These are phyloP conservation scores for Oryctes rhinoceros DNA, from an alignment of 1,140 invertebrate genomes.

Conservation along the genomic window DNA sequence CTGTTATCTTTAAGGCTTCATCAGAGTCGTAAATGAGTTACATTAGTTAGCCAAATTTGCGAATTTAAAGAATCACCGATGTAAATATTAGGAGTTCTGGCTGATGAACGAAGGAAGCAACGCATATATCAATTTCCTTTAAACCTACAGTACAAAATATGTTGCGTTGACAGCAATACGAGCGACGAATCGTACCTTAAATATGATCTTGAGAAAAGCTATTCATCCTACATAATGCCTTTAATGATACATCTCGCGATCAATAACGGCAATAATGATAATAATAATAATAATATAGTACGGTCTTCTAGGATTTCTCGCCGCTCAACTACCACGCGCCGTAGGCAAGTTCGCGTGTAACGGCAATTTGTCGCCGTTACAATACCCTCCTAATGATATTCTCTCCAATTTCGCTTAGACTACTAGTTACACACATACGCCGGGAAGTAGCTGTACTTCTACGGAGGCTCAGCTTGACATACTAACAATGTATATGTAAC, in stretches of 20 bases:
- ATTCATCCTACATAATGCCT: neutral
- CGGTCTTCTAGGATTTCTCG: neutral
- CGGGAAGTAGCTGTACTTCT: neutral
- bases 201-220: neutral
- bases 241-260: conserved; percentile 10
- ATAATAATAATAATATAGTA: neutral
- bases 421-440: conserved; percentile 9
- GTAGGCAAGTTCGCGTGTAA: neutral
- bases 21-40: no score
- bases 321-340: neutral
- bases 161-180: neutral
- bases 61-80: no score
- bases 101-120: no score
- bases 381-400: conserved; percentile 18
- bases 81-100: no score
- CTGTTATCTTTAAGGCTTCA: no score
- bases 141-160: no score
- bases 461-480: neutral
- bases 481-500: conserved; percentile 18
- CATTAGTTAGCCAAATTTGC: no score
- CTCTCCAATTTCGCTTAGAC: neutral
- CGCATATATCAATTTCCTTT: no score
- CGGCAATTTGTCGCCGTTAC: conserved; percentile 7
- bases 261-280: neutral
- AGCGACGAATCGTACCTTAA: neutral